These are phyloP conservation scores for Netta rufina DNA, from an alignment of 2,797 vertebrate species.

Conservation along the genomic window DNA sequence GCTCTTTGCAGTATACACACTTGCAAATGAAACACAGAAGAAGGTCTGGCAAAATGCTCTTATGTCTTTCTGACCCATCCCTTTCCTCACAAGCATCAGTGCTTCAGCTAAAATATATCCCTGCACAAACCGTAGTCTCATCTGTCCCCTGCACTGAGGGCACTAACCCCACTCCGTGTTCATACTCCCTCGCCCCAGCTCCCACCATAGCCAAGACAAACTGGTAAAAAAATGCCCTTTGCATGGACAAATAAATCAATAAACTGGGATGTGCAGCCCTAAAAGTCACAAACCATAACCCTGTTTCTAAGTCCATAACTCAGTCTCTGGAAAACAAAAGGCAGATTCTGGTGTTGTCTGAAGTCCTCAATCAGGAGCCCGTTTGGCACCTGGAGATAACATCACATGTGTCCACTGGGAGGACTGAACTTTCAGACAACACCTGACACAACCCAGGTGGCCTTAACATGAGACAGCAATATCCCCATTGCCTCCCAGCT, in stretches of 20 bases:
- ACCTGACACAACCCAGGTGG: neutral
- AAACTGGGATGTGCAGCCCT: neutral
- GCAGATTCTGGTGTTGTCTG: neutral
- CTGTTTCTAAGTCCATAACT: neutral
- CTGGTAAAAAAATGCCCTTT: neutral
- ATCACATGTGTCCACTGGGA: rapidly evolving
- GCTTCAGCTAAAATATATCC: neutral
- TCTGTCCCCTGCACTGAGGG: neutral
- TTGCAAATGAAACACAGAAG: neutral
- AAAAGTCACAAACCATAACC: neutral
- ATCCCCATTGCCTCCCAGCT: too few species aligned
- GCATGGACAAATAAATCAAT: neutral
- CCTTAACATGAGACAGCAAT: neutral
- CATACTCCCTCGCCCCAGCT: neutral
- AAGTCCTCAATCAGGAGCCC: neutral
- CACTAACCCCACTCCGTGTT: neutral
- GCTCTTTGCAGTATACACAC: neutral
- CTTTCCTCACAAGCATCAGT: neutral
- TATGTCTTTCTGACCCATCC: neutral
- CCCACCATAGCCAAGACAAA: neutral
- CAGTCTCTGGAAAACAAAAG: neutral
- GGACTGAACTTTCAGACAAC: neutral
- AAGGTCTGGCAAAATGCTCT: neutral
- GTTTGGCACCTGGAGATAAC: neutral
- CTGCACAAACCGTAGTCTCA: neutral